Evolutionary conservation across 2,888 invertebrate species (phyloP), one percentile per base, ranked within the genome.

Genomic region (Pyrocoelia pectoralis): DNA sequence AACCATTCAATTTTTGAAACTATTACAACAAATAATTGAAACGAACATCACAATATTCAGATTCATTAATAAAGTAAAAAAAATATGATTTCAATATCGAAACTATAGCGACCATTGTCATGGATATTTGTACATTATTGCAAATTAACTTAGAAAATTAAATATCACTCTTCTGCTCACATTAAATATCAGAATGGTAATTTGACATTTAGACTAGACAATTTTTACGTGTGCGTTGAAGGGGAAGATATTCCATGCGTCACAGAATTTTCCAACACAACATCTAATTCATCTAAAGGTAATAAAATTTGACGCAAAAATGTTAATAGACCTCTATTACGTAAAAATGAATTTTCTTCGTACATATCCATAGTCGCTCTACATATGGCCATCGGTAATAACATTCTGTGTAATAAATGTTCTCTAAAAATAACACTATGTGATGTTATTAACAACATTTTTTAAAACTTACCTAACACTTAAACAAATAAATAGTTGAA

Each of bases 401-500:
- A 83, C 88, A 97, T 93, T 59, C 94, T 89, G 77, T 97, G 94
- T 55, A 99, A 85, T 79, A 94, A 86, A 80, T 94, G 94, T 78
- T 95, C 94, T 74, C 95, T 95, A 46, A 52, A 48, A 17, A 14
- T 15, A 6, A 12, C 10, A 40, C 12, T 5, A 38, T 12, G 5
- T 38, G n/a, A 3, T 3, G 10, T 38, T 38, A 9, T 2, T 38
- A 40, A 40, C 12, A 38, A 40, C 17, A 52, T 1, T 1, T 53
- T 53, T 10, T 18, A 43, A 62, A 28, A 71, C 76, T 77, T 81
- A 97, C 97, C 97, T 90, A 72, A 95, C 88, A 76, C 95, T 93
- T 28, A 98, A 87, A 79, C 98, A 97, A 72, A 98, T 91, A 77
- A 98, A 97, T 38, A 98, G 87, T 81, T 98, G 98, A 80, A 99